Evolutionary conservation across 2,797 vertebrate genomes (phyloP).

Genomic region (Rousettus madagascariensis): DNA sequence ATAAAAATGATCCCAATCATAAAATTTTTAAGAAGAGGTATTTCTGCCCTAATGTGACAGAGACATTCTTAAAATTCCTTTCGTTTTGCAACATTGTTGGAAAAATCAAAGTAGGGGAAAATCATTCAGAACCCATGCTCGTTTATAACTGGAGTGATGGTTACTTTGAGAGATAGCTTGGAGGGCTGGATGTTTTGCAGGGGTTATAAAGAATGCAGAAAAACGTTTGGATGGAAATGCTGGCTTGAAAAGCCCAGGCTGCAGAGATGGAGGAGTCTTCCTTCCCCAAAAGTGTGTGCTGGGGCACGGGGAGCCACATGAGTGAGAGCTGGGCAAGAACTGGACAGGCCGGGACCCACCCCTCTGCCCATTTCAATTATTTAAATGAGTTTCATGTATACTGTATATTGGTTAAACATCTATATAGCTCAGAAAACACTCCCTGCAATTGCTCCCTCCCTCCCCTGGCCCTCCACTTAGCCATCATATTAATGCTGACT

Average conservation of each 20-base stretch:
- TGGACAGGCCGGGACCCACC: fast-evolving
- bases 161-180: neutral
- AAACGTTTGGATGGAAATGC: neutral
- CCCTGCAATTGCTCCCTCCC: too few species aligned
- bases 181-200: neutral
- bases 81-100: neutral
- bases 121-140: fast-evolving
- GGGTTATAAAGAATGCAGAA: neutral
- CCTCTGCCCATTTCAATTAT: too few species aligned
- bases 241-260: neutral
- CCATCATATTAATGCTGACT: too few species aligned
- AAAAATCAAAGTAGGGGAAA: neutral
- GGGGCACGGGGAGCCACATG: fast-evolving
- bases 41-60: fast-evolving
- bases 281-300: neutral
- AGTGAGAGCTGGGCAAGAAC: too few species aligned
- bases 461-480: too few species aligned
- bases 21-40: neutral
- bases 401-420: too few species aligned
- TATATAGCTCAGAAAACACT: too few species aligned
- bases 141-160: neutral
- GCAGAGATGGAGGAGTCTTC: neutral
- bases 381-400: too few species aligned
- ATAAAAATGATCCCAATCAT: neutral
- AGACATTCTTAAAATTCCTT: neutral